Base-by-base conservation (phyloP, 1,140 invertebrate genomes). In the Drosophila subobscura region DNA sequence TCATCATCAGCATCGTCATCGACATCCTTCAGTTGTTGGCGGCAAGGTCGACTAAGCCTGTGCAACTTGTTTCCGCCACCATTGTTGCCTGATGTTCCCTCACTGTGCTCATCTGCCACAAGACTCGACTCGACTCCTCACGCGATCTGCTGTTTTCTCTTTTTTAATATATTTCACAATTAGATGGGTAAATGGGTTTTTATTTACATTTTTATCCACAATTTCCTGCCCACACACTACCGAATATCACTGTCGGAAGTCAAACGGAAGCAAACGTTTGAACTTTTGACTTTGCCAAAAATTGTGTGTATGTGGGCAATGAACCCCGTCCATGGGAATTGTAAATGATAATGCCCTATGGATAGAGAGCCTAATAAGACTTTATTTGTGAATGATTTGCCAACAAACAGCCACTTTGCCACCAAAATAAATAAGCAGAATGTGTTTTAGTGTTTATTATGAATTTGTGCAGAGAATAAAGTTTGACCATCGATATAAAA, bases 151-250 rank as follows among this genome's bases (percentile, higher is more conserved):
- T 56, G 53, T 85, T 85, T 84, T 85, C 73, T 77, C 68, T 81
- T 81, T 65, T 72, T 73, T 77, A 70, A 70, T 72, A 59, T 77
- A 78, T 86, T 88, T 81, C 70, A 77, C 76, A 81, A 86, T 78
- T 88, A 71, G 54, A 63, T 71, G 65, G 33, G 55, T 59, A 71
- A 81, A 79, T 80, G 53, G 59, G 73, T 52, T 78, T 37, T 79
- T 76, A 80, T 80, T 86, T 80, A 63, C 77, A 78, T 81, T 88
- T 86, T 81, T 65, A 75, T 81, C 29, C 33, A 55, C 63, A 53
- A 81, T 78, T 86, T 86, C 81, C 83, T 86, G 77, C 49, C 53
- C 60, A 40, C 63, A 73, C 60, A 51, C 23, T 50, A 20, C 16
- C 20, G 41, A 20, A 33, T 6, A 33, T 8, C 12, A 41, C 25